These are phyloP conservation scores for Panagrolaimus sp. DNA, from an alignment of 1,140 invertebrate species.

Conservation along the genomic window DNA sequence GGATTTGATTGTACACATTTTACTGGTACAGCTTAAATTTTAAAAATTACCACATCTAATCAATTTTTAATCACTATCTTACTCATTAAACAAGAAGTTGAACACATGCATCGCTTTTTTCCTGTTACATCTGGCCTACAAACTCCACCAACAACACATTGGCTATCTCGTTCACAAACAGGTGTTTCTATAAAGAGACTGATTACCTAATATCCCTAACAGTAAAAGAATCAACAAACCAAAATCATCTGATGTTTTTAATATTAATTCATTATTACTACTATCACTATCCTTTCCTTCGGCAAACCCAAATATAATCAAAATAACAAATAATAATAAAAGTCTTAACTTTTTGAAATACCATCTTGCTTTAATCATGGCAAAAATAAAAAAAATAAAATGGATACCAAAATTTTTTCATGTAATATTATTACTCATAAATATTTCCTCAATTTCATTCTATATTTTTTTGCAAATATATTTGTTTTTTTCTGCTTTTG, in stretches of 20 bases:
- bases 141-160: constrained; percentile 48
- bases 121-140: constrained; percentile 41
- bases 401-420: no score
- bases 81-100: constrained; percentile 52
- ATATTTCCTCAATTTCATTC: no score
- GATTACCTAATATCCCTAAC: neutral
- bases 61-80: constrained; percentile 5
- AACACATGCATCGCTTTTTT: constrained; percentile 46
- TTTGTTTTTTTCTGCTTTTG: no score
- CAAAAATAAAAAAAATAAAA: no score
- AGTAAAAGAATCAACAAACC: neutral
- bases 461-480: no score
- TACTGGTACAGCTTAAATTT: constrained; percentile 37
- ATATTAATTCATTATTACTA: no score
- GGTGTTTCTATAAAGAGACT: constrained; percentile 43
- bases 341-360: no score
- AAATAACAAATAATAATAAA: no score
- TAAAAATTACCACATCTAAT: constrained; percentile 9
- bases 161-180: constrained; percentile 36
- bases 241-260: constrained; percentile 9
- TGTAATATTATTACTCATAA: no score
- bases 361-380: no score
- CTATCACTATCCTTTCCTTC: no score
- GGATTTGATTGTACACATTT: constrained; percentile 31
- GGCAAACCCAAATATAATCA: no score